Conservation (phyloP, 2,113 vertebrate species). For the Micronisus gabar region DNA sequence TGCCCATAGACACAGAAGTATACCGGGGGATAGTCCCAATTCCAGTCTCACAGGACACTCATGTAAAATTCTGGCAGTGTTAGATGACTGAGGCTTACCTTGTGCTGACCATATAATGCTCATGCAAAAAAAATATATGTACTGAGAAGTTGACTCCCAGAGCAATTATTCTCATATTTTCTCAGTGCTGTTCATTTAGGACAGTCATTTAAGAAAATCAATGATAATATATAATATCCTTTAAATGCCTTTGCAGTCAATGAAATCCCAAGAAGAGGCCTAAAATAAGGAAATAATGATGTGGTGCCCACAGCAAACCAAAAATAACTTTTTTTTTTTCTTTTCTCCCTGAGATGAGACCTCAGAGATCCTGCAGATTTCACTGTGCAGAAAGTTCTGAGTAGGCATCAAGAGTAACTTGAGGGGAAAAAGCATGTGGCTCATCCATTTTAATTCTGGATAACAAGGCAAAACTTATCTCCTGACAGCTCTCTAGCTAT, state of each 20-base stretch:
- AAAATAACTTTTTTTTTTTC: not conserved
- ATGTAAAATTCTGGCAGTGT: not conserved
- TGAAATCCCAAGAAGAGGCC: not conserved
- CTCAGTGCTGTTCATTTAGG: not conserved
- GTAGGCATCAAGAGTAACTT: not conserved
- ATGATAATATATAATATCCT: not conserved
- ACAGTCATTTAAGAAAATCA: not conserved
- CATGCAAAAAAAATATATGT: not conserved
- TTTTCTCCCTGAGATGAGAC: not conserved
- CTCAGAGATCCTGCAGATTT: not conserved
- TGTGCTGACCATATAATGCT: not conserved
- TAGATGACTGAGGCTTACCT: not conserved
- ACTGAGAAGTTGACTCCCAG: not conserved
- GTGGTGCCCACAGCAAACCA: not conserved
- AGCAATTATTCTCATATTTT: not conserved
- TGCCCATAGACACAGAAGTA: accelerated
- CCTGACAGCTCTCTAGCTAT: not conserved
- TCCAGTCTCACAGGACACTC: not conserved
- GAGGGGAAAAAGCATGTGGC: not conserved
- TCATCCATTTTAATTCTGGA: not conserved
- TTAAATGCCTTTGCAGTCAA: not conserved
- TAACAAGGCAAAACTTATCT: constrained; percentile 15
- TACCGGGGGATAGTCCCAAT: accelerated
- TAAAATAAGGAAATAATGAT: not conserved
- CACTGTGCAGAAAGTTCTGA: not conserved